Base-by-base conservation (phyloP, 2,113 vertebrate genomes). In the Zeus faber region DNA sequence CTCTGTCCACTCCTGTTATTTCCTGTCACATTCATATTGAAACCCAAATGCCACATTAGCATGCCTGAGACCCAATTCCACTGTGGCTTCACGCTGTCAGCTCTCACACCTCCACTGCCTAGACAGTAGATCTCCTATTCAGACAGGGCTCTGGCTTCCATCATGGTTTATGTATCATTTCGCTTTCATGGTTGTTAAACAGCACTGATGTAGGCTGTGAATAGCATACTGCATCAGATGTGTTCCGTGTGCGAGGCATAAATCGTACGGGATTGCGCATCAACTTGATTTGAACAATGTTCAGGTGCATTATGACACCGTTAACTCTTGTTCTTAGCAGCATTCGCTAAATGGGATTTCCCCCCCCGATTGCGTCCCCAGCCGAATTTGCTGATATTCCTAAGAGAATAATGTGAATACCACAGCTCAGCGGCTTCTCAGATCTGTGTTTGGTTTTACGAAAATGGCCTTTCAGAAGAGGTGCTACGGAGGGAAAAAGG, bases 11-110 rank as follows among this genome's bases (percentile, higher is more conserved):
- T 77, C 62, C 65, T 58, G 66, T 79, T 75, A 74, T 72, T 57
- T 76, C 60, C 65, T 59, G 81, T 83, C 80, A 74, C 60, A 74
- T 64, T 76, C 67, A 70, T 64, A 70, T 54, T 56, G 73, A 23
- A 65, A 59, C 68, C 74, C 71, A 86, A 88, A 89, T 85, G 82
- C 71, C 80, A 87, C 78, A 87, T 88, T 87, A 86, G 74, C 87
- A 84, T 82, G 67, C 68, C 65, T 77, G 29, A 74, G 54, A 62
- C 49, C 45, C 47, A 18, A 26, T 56, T 51, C 68, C 54, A 52
- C 47, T 43, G 57, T 54, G 67, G 48, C 62, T 31, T 68, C 58
- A 55, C 56, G 40, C 57, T 67, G 64, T 61, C 73, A 66, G 63
- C 49, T 53, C 61, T 67, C 68, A 54, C 50, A 67, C 73, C 37